These are phyloP conservation scores for Acanthosepion esculentum DNA, from an alignment of 2,888 invertebrate species.

Conservation along the genomic window DNA sequence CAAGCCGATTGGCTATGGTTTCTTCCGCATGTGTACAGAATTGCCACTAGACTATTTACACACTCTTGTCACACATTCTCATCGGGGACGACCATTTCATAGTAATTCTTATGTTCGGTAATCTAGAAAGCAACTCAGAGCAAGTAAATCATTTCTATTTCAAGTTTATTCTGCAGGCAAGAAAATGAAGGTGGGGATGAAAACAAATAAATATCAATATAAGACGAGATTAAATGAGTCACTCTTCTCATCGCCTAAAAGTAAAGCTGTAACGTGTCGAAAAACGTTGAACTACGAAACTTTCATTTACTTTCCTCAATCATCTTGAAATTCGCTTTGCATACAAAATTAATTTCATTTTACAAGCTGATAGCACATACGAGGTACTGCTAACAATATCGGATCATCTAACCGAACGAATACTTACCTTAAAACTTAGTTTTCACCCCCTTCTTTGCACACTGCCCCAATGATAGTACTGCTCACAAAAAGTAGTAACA, in stretches of 20 bases:
- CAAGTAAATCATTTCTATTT: not conserved
- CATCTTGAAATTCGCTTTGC: not conserved
- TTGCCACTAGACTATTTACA: not conserved
- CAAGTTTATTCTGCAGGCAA: not conserved
- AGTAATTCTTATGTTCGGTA: not conserved
- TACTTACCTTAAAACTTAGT: no score
- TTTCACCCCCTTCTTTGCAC: no score
- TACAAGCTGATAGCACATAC: no score
- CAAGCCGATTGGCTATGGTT: not conserved
- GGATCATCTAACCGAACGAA: no score
- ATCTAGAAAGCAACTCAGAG: not conserved
- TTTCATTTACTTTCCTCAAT: not conserved
- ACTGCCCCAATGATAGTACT: no score
- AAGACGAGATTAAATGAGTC: not conserved
- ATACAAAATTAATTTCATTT: no score
- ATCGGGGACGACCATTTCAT: not conserved
- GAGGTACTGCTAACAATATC: no score
- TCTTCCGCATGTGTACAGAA: not conserved
- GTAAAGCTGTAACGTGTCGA: not conserved
- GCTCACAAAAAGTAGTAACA: no score
- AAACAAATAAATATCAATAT: not conserved
- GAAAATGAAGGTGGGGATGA: not conserved
- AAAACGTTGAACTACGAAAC: not conserved
- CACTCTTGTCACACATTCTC: not conserved
- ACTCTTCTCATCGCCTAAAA: not conserved